phyloP scores from a whole-genome alignment of 2,113 vertebrate genomes.

The Phylloscopus whistleri region DNA sequence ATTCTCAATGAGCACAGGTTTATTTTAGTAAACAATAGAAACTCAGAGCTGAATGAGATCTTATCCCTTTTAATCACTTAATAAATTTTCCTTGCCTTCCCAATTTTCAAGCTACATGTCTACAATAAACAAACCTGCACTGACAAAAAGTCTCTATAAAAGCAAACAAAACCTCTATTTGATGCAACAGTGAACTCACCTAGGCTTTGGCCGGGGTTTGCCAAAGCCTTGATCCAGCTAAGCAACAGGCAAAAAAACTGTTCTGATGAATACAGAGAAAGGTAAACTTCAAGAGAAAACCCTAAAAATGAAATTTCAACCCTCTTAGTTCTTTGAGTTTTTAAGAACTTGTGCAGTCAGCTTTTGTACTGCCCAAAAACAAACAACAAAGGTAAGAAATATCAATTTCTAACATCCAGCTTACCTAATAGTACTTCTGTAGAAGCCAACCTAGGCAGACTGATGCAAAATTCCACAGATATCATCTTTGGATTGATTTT shows the following conservation, averaged over 20 bases:
- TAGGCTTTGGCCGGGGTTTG: background rate
- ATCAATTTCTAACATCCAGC: background rate
- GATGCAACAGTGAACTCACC: background rate
- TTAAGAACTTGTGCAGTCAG: background rate
- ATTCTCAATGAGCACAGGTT: background rate
- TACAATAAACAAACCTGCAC: background rate
- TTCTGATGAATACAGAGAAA: background rate
- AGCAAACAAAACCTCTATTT: background rate
- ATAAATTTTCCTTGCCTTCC: background rate
- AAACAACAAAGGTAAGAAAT: background rate
- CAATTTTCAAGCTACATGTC: background rate
- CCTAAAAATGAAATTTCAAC: background rate
- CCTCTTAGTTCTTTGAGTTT: background rate
- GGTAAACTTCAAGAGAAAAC: background rate
- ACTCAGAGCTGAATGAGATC: background rate
- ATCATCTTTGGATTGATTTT: background rate
- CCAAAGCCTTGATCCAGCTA: background rate
- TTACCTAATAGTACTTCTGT: background rate
- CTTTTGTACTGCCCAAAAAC: background rate
- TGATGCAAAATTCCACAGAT: background rate
- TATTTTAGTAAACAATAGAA: constrained; percentile 29
- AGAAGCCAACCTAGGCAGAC: background rate
- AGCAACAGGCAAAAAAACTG: background rate
- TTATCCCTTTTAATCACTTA: constrained; percentile 22
- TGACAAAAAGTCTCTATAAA: background rate